A percentile compares a stretch with the other conserved stretches of the same genome.
Conservation (phyloP, 2,888 invertebrate species). For the Drosophila fulvimacula region DNA sequence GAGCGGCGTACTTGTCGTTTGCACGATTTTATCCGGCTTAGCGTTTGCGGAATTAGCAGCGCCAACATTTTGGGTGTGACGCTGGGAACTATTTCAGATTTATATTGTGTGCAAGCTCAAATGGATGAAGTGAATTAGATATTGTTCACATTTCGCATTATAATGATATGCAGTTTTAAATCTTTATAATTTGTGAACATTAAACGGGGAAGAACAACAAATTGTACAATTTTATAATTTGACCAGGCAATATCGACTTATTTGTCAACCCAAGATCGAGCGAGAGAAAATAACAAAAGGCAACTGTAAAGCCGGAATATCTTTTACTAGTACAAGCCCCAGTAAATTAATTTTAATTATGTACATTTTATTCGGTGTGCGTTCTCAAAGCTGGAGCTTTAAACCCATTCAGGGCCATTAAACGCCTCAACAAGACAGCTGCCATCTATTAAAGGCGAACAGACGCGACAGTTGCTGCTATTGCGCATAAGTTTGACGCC, state of each 20-base stretch:
- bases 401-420: constrained; percentile 62
- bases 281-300: background rate
- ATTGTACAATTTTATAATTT: background rate
- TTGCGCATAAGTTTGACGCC: constrained; percentile 55
- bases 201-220: background rate
- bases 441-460: constrained; percentile 60
- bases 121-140: constrained; percentile 6
- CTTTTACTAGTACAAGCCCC: background rate
- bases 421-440: constrained; percentile 52
- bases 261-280: background rate
- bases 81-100: constrained; percentile 19
- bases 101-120: constrained; percentile 35
- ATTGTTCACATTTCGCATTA: constrained; percentile 13
- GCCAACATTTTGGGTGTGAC: constrained; percentile 67
- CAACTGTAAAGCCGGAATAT: background rate
- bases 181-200: background rate
- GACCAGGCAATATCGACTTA: background rate
- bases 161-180: background rate
- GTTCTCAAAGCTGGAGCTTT: constrained; percentile 35
- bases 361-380: constrained; percentile 29
- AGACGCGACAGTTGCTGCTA: constrained; percentile 29
- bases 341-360: constrained; percentile 45
- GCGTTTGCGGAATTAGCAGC: constrained; percentile 19
- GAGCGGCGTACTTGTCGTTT: constrained; percentile 45
- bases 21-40: constrained; percentile 32